Conservation (phyloP, 2,888 invertebrate genomes). For the Andrena trimmerana region DNA sequence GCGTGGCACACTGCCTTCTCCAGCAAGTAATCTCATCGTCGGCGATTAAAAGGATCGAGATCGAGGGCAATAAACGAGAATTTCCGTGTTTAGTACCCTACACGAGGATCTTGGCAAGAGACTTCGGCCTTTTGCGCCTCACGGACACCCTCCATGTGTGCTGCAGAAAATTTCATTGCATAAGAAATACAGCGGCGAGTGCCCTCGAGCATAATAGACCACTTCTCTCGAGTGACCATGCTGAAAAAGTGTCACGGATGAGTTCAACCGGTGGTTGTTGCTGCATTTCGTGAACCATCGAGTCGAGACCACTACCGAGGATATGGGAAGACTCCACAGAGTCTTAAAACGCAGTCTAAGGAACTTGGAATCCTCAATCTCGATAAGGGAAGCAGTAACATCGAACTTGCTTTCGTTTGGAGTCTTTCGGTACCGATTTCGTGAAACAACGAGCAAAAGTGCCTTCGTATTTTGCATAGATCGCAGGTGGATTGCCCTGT, state of each 20-base stretch:
- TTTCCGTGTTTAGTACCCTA: background rate
- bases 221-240: constrained; percentile 51
- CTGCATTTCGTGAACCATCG: constrained; percentile 18
- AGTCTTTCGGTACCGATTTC: background rate
- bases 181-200: constrained; percentile 30
- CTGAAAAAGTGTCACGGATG: constrained; percentile 27
- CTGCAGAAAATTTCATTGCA: constrained; percentile 20
- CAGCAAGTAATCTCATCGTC: background rate
- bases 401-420: too few relatives aligned
- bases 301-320: background rate
- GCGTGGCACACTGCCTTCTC: background rate
- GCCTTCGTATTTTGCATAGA: background rate
- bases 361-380: background rate
- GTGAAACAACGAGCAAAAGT: background rate
- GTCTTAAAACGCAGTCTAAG: too few relatives aligned
- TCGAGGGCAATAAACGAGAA: constrained; percentile 4
- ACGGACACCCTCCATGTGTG: background rate
- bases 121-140: background rate
- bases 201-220: constrained; percentile 29
- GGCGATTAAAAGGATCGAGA: background rate
- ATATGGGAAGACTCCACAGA: too few relatives aligned
- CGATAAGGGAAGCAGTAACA: too few relatives aligned
- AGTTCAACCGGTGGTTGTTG: constrained; percentile 69
- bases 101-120: background rate
- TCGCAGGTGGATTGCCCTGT: background rate